phyloP scores from a whole-genome alignment of 2,113 vertebrate genomes.

The Egretta garzetta region DNA sequence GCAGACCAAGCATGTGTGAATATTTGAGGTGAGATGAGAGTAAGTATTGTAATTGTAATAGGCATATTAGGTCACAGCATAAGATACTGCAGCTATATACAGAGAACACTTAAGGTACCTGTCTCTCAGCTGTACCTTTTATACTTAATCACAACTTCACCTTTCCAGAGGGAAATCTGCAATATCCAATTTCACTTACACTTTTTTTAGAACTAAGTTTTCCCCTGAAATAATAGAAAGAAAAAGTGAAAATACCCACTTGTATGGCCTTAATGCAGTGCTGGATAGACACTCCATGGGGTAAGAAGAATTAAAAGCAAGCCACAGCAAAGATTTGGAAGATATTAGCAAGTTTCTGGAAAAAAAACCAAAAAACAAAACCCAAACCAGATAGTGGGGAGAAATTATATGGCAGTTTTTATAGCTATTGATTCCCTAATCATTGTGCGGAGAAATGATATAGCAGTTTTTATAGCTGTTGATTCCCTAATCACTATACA shows the following conservation, averaged over 20 bases:
- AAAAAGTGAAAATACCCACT: not conserved
- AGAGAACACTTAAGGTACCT: not conserved
- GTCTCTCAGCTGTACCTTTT: not conserved
- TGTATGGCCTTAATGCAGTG: not conserved
- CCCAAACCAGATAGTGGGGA: not conserved
- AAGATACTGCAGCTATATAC: not conserved
- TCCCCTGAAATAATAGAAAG: not conserved
- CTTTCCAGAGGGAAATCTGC: not conserved
- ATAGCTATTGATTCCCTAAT: not conserved
- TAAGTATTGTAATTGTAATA: not conserved
- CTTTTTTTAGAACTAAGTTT: not conserved
- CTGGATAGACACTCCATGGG: not conserved
- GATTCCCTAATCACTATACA: not conserved
- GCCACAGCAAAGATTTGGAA: not conserved
- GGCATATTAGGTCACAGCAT: not conserved
- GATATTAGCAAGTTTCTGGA: not conserved
- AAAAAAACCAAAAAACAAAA: not conserved
- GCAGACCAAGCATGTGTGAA: fast-evolving
- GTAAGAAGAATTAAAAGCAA: not conserved
- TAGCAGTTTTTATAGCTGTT: too few species aligned
- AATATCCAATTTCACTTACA: not conserved
- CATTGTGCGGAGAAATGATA: not conserved
- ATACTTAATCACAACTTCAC: not conserved
- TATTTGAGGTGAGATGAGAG: not conserved
- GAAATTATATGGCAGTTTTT: not conserved